Base-by-base conservation (phyloP, 92 coral and sea anemone genomes). In the Epizoanthus ramosus region DNA sequence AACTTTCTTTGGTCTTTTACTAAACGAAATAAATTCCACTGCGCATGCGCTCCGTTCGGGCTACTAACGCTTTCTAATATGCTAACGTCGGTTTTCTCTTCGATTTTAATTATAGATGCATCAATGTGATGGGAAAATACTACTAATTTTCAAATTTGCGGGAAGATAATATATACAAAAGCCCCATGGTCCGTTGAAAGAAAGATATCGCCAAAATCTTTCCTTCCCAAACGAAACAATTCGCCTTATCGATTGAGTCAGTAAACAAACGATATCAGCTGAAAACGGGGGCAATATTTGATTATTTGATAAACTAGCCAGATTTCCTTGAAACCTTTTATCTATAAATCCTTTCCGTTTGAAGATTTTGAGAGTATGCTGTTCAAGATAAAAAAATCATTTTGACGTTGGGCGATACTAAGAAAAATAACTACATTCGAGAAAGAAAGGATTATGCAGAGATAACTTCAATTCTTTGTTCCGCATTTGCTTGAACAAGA, bases 261-360 rank as follows among this genome's bases (percentile, higher is more conserved):
- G 82, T 77, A 77, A 77, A 77, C 63, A 77, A 63, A 61, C 65
- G 82, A 50, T 50, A 77, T 61, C 82, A 60, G 63, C 69, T 37
- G 35, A 77, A 77, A 60, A 59, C 82, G 45, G 50, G 82, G 37
- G 47, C 82, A 77, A n/a, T 60, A 77, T 77, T 77, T 25, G 82
- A 37, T 77, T 77, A 77, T 77, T 77, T 77, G 71, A 53, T 69
- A 77, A 77, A 77, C 82, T 77, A 77, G 82, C 82, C 19, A 59
- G 82, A 77, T 77, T 77, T 77, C 23, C 28, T 28, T 23, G 17
- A 37, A 39, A 19, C 71, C 21, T 21, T 19, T 77, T 77, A 61
- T 77, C 82, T 60, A n/a, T n/a, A n/a, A 22, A 60, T 60, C 37
- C 6, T 43, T 77, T 41, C 81, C 82, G 82, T 25, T 75, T 61